Base-by-base conservation (phyloP, 2,888 invertebrate species). In the Acanthacorydalis orientalis region DNA sequence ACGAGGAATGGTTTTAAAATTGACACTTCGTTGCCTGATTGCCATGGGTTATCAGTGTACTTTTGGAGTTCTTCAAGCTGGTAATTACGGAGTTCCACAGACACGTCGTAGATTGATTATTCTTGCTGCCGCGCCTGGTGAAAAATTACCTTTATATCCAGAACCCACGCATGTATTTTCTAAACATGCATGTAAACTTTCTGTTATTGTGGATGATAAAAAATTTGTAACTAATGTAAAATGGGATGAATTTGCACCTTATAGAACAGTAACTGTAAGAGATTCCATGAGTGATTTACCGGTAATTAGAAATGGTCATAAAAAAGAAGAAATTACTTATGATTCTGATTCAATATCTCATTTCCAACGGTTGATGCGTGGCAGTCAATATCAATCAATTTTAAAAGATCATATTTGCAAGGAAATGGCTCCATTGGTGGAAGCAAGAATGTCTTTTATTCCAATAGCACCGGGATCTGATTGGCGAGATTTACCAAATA, bases 21-120 rank as follows among this genome's bases (percentile, higher is more conserved):
- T 89, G 53, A 82, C 87, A 0, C 61, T 89, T 34, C 67, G 83
- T 1, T 82, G 86, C 52, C 67, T 90, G 12, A 58, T 87, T 31
- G 75, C 78, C 44, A 88, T 90, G 82, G 89, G 88, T 0, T 90
- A 90, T 59, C 88, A 89, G 64, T 87, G 85, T 53, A 80, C 86
- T 1, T 86, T 88, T 59, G 88, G 86, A 1, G 74, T 89, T n/a
- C 60, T 90, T 11, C 89, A 89, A 67, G 88, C 88, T 1, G 90
- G 89, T 1, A 78, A 81, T 60, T 89, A 84, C 59, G 90, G 89
- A 0, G 78, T 89, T 2, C 83, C 89, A 2, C 88, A 89, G 61
- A 87, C 84, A 0, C 68, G 88, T 45, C 67, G 86, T 54, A 70
- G 88, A 53, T 72, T 81, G 35, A 80, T 90, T 39, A 78, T 90